Base-by-base conservation (phyloP, 2,888 invertebrate genomes). In the Endotricha flammealis region DNA sequence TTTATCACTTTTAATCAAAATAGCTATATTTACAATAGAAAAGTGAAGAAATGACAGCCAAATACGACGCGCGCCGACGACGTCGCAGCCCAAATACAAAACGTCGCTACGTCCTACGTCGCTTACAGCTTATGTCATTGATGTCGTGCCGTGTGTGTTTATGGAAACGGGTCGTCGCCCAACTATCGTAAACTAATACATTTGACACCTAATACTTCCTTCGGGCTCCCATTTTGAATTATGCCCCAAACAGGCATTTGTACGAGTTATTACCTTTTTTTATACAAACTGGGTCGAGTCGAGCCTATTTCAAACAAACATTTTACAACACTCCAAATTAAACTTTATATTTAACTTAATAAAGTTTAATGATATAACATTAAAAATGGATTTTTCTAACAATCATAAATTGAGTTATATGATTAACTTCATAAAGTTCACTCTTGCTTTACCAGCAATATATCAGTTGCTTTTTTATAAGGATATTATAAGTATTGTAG, bases 171-270 rank as follows among this genome's bases (percentile, higher is more conserved):
- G 33, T 37, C 43, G 47, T 51, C 60, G 54, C 57, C 53, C 58
- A 56, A 48, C 42, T 47, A 56, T 69, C 71, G 68, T 70, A 76
- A n/a, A 71, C 75, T 72, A 75, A 73, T 66, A 70, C 55, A 61
- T 66, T 64, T 71, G 83, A 75, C 80, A 80, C 73, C 51, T 80
- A 82, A 82, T 82, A 82, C 82, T 82, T 82, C 82, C 82, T 78
- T 56, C 44, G 54, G 65, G 57, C 50, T 45, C 57, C 56, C 56
- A 52, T 64, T 65, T 66, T 72, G 67, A 72, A 76, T 77, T 72
- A 72, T 71, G 60, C 46, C 53, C 56, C 58, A 59, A 20, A 68
- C 64, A 69, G 42, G 64, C 66, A 64, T 72, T 69, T 59, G 52
- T 66, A 56, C 72, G 74, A 76, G 60, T 72, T 77, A 79, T 73